Base-by-base conservation (phyloP, 1,140 invertebrate genomes). In the Panagrolaimus sp. region DNA sequence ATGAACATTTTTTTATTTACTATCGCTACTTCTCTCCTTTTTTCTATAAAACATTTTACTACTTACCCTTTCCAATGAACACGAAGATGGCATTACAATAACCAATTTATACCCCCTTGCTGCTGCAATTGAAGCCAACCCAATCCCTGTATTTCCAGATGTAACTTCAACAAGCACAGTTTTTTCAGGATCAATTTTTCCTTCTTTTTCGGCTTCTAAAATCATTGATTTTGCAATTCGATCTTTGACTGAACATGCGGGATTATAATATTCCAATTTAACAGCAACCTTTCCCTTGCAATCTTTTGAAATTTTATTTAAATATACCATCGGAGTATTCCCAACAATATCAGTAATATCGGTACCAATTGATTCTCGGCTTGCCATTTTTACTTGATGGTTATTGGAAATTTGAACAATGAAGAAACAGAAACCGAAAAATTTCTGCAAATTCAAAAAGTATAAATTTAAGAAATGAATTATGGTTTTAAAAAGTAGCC, bases 41-140 rank as follows among this genome's bases (percentile, higher is more conserved):
- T n/a, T n/a, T n/a, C n/a, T n/a, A n/a, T n/a, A n/a, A n/a, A n/a
- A n/a, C n/a, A n/a, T n/a, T n/a, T n/a, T n/a, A n/a, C 3, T 14
- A 4, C 42, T 57, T n/a, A 57, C 51, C 51, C 51, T 13, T 72
- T 43, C 71, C 74, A 25, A 73, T 69, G 8, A 67, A 81, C 84
- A 83, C 53, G 77, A 82, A 9, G 84, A 80, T 9, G 84, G 84
- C 84, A 85, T 84, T 2, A 79, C 77, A 16, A 85, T 71, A 51
- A 85, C 78, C 13, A 80, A 73, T 48, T 81, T 77, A 74, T 85
- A 85, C 1, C 84, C 84, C 47, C 77, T 78, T 11, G 63, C 45
- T 16, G 63, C 63, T 20, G 42, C 63, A 31, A 64, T 47, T 25
- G 23, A 64, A 43, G 63, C 63, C 20, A 64, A 14, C 11, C 16